phyloP scores from a whole-genome alignment of 2,888 invertebrate species.

The Rhagonycha fulva region DNA sequence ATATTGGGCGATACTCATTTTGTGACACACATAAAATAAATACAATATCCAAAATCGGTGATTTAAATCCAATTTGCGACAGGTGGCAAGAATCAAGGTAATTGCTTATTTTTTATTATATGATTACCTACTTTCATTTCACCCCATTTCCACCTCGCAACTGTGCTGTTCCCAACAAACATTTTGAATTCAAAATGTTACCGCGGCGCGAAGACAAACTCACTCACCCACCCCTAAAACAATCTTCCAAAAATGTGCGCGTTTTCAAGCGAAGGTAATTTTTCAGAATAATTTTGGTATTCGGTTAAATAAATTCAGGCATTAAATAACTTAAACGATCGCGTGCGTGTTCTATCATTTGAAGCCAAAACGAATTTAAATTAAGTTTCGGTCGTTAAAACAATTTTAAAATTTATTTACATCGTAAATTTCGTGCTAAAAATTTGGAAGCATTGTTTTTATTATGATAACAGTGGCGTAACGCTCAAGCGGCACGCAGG shows the following conservation, averaged over 20 bases:
- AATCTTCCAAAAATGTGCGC: background rate
- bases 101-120: slow-evolving; percentile 32
- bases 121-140: background rate
- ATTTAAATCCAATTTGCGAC: slow-evolving; percentile 47
- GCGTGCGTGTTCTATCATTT: slow-evolving; percentile 7
- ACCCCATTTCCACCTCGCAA: background rate
- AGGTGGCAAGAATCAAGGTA: slow-evolving; percentile 53
- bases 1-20: slow-evolving; percentile 42
- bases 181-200: background rate
- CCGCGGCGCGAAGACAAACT: background rate
- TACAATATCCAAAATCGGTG: slow-evolving; percentile 36
- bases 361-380: slow-evolving; percentile 3
- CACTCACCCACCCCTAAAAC: background rate
- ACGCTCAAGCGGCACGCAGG: background rate
- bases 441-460: background rate
- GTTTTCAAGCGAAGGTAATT: background rate
- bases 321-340: background rate
- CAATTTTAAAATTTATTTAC: background rate
- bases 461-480: background rate
- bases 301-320: background rate
- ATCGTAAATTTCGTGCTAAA: background rate
- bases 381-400: background rate
- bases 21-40: slow-evolving; percentile 36
- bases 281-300: background rate
- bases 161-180: background rate